These are phyloP conservation scores for Archivesica marissinica DNA, from an alignment of 1,140 invertebrate genomes.

Conservation along the genomic window DNA sequence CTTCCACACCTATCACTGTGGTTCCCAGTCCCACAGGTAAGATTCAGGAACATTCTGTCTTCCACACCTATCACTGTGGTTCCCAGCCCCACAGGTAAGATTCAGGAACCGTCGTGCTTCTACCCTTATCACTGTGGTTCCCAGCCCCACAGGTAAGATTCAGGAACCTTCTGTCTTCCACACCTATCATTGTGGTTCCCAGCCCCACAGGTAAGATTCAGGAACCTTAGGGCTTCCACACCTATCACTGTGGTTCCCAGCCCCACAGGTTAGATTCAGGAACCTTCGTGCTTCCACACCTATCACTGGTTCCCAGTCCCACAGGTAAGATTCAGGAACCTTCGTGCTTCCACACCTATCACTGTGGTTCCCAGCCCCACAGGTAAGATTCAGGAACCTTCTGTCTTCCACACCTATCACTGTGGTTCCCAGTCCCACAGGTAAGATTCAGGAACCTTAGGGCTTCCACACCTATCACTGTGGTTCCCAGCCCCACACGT, in stretches of 20 bases:
- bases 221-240: no score
- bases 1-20: no score
- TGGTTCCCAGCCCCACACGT: background rate
- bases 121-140: constrained; percentile 5
- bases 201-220: background rate
- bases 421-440: background rate
- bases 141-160: background rate
- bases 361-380: background rate
- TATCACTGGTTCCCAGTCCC: background rate
- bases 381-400: no score
- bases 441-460: no score
- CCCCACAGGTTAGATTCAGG: background rate
- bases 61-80: no score
- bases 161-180: no score
- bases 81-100: constrained; percentile 80
- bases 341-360: no score
- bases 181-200: background rate
- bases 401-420: no score
- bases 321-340: background rate
- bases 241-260: background rate
- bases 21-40: background rate
- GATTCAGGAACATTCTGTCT: no score
- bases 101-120: no score
- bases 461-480: no score
- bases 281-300: no score